Conservation (phyloP, 2,888 invertebrate species). For the Silvanus unidentatus region DNA sequence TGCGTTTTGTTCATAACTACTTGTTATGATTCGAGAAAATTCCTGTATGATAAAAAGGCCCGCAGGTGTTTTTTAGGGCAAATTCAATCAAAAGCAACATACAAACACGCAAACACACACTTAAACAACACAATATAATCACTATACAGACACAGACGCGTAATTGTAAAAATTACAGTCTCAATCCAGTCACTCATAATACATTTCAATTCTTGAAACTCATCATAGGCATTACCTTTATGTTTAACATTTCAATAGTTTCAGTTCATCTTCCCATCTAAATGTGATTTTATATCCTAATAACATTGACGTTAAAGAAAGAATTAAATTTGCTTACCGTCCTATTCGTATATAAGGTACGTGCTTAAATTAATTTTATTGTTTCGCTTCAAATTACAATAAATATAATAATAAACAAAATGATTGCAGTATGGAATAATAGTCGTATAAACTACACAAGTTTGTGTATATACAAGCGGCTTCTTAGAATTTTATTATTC, state of each 20-base stretch:
- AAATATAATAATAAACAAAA: too few species aligned
- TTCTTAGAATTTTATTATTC: too few species aligned
- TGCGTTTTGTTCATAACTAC: too few species aligned
- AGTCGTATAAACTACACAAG: too few species aligned
- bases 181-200: conserved; percentile 9
- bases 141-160: conserved; percentile 9
- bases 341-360: too few species aligned
- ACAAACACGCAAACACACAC: conserved; percentile 14
- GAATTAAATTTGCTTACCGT: neutral
- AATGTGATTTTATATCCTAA: too few species aligned
- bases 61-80: conserved; percentile 7
- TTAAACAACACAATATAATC: conserved; percentile 12
- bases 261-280: neutral
- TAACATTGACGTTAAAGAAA: neutral
- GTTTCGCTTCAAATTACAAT: too few species aligned
- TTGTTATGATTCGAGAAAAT: too few species aligned
- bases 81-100: conserved; percentile 6
- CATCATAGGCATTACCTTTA: conserved; percentile 12
- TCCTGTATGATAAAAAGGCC: neutral
- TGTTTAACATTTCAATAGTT: conserved; percentile 10
- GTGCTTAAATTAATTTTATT: too few species aligned
- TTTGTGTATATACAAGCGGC: too few species aligned
- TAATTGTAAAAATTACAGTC: conserved; percentile 19
- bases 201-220: conserved; percentile 19
- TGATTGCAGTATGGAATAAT: too few species aligned